Conservation (phyloP, 30 jellyfish, hydroid and myxozoan genomes). For the Turritopsis rubra region DNA sequence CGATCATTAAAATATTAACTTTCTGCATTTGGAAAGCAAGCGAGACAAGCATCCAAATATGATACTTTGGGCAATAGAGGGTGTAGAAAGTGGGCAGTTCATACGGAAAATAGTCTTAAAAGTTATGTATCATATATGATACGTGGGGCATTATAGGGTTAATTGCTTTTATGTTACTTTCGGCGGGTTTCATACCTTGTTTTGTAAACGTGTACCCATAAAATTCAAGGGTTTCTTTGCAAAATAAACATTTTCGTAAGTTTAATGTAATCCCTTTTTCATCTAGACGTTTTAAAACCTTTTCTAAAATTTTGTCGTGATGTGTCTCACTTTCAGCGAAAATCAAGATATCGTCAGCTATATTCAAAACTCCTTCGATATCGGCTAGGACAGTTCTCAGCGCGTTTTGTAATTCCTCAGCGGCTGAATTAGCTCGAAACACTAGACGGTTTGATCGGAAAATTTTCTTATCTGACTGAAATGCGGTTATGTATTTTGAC, state of each 20-base stretch:
- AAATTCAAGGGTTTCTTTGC: slow-evolving; percentile 18
- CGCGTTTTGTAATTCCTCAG: not conserved
- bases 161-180: not conserved
- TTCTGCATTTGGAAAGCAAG: too few relatives aligned
- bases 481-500: not conserved
- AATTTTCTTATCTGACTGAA: slow-evolving; percentile 1
- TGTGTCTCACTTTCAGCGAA: not conserved
- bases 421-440: slow-evolving; percentile 3
- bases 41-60: too few relatives aligned
- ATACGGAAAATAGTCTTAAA: too few relatives aligned
- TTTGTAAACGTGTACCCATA: slow-evolving; percentile 1
- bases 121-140: too few relatives aligned
- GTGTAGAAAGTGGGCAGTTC: too few relatives aligned
- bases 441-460: slow-evolving; percentile 1
- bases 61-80: too few relatives aligned
- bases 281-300: not conserved
- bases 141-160: too few relatives aligned
- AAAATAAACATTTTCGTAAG: not conserved
- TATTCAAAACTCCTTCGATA: not conserved
- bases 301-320: too few relatives aligned
- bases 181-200: not conserved
- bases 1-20: too few relatives aligned
- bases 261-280: slow-evolving; percentile 11
- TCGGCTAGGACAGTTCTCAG: slow-evolving; percentile 6
- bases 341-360: not conserved